phyloP scores from a whole-genome alignment of 1,140 invertebrate genomes.

The Panulirus ornatus region DNA sequence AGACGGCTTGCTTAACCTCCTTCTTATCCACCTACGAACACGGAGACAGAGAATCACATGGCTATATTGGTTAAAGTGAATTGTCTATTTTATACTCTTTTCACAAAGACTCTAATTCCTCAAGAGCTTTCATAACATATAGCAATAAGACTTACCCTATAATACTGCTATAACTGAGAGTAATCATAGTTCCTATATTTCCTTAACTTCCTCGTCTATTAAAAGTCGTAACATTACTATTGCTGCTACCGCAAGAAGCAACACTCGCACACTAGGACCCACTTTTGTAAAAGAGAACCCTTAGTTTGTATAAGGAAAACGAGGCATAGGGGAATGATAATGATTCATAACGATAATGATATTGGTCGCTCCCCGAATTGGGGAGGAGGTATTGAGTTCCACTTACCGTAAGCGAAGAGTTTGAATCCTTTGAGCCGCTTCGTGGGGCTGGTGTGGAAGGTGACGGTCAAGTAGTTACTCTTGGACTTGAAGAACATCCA shows the following conservation, averaged over 20 bases:
- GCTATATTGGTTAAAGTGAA: too few species aligned
- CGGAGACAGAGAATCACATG: too few species aligned
- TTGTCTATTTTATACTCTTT: too few species aligned
- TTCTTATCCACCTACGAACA: too few species aligned
- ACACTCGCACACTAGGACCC: neutral
- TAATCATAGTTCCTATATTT: too few species aligned
- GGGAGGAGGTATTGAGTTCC: too few species aligned
- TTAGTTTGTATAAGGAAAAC: neutral
- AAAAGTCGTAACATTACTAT: neutral
- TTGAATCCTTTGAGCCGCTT: conserved; percentile 38
- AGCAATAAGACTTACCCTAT: too few species aligned
- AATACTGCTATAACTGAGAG: too few species aligned
- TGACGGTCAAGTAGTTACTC: conserved; percentile 18
- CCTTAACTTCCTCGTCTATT: too few species aligned
- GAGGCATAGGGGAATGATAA: neutral
- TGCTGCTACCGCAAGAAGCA: neutral
- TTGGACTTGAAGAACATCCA: neutral
- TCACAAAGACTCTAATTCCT: too few species aligned
- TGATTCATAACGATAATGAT: neutral
- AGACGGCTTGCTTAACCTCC: too few species aligned
- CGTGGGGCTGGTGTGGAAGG: conserved; percentile 8
- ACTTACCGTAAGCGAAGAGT: conserved; percentile 22
- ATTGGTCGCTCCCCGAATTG: neutral
- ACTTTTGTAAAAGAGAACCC: neutral
- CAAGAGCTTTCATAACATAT: too few species aligned